These are phyloP conservation scores for Pollenia griseotomentosa DNA, from an alignment of 2,888 invertebrate species.

Conservation along the genomic window DNA sequence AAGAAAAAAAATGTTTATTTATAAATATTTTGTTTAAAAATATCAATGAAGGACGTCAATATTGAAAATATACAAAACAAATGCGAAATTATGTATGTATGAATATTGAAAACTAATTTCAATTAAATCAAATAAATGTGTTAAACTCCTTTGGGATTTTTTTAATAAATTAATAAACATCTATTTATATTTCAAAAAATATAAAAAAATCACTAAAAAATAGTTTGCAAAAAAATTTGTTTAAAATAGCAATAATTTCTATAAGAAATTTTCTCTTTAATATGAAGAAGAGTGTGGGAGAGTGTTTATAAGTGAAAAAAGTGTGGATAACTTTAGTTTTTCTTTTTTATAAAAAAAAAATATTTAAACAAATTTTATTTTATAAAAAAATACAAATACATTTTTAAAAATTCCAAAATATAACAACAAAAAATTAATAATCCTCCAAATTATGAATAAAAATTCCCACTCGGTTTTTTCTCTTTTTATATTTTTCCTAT, in stretches of 20 bases:
- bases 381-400: neutral
- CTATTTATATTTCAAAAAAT: neutral
- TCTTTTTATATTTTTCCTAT: no score
- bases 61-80: constrained; percentile 29
- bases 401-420: no score
- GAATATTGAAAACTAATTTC: neutral
- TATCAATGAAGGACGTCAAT: constrained; percentile 75
- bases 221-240: constrained; percentile 29
- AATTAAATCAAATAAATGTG: constrained; percentile 18
- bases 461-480: no score
- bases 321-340: neutral
- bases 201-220: constrained; percentile 28
- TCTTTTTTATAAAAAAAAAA: neutral
- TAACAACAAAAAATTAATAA: no score
- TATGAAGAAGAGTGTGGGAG: neutral
- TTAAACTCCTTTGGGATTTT: neutral
- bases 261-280: constrained; percentile 38
- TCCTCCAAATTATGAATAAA: no score
- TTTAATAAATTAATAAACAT: neutral
- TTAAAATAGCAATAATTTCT: constrained; percentile 53
- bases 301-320: neutral
- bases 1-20: constrained; percentile 72
- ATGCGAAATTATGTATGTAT: neutral
- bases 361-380: no score
- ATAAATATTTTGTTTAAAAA: constrained; percentile 74